Base-by-base conservation (phyloP, 2,797 vertebrate species). In the Trachops cirrhosus region DNA sequence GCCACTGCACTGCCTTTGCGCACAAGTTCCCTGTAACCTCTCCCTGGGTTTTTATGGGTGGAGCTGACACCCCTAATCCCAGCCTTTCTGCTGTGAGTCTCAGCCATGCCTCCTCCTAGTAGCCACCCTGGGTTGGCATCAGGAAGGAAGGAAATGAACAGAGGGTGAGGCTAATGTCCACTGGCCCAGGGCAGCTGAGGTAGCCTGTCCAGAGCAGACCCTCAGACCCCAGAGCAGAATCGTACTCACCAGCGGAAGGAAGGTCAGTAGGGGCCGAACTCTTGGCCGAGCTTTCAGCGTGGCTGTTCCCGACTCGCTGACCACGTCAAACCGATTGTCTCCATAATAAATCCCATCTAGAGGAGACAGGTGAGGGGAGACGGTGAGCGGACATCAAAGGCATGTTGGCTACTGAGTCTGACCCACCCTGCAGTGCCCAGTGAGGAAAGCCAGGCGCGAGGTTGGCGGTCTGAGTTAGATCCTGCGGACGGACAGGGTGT, bases 231-330 rank as follows among this genome's bases (percentile, higher is more conserved):
- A 41, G 50, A 10, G 59, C 62, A 44, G 79, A 57, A 26, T 8
- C 0, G 1, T 93, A 98, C 98, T 99, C 97, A 99, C 98, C 29
- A 98, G 97, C 0, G 98, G 98, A 3, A 98, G 96, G 97, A 99
- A 98, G 0, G 98, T 98, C 93, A 99, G 97, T 50, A 98, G 95
- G 3, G 98, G 98, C 84, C 98, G 98, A 18, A 98, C 98, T 32
- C 98, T 95, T 0, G 98, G 98, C 0, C 98, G 98, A 73, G 98
- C 96, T 26, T 98, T 99, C 0, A 99, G 97, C 0, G 98, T 99
- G 15, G 98, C 98, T 6, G 98, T 99, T 93, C 98, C 98, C 0
- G 98, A 98, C 94, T 98, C 98, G 0, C 98, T 98, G 92, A 98
- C 85, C 0, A 98, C 97, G 88, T 98, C 96, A 32, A 98, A 98